These are phyloP conservation scores for Lasioglossum albipes DNA, from an alignment of 1,140 invertebrate species.

Conservation along the genomic window DNA sequence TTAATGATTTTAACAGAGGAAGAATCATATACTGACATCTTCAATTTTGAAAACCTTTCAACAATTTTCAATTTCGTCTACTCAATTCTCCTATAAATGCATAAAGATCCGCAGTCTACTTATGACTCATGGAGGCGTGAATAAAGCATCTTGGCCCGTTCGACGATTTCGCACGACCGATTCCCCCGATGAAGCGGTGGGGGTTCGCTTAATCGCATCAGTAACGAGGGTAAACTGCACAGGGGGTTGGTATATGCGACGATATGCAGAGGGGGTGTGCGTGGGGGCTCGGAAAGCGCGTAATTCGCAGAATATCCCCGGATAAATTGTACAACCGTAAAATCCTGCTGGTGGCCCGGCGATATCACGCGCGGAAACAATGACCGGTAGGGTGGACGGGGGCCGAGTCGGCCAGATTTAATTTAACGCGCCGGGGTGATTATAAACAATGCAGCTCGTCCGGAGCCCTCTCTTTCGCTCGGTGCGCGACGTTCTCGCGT, in stretches of 20 bases:
- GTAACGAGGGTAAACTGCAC: constrained; percentile 28
- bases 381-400: constrained; percentile 7
- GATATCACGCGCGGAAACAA: constrained; percentile 49
- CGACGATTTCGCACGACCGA: not conserved
- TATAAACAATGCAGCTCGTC: constrained; percentile 58
- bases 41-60: too few relatives aligned
- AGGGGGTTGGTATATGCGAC: not conserved
- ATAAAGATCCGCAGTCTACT: too few relatives aligned
- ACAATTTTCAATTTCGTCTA: too few relatives aligned
- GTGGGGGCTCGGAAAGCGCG: constrained; percentile 19
- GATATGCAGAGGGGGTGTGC: not conserved
- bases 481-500: not conserved
- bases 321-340: constrained; percentile 57
- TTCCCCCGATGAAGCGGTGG: not conserved
- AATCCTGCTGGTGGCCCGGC: constrained; percentile 36
- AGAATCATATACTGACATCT: too few relatives aligned
- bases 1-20: too few relatives aligned
- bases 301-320: constrained; percentile 54
- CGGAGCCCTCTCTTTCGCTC: not conserved
- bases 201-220: constrained; percentile 7
- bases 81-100: too few relatives aligned
- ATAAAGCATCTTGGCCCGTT: not conserved
- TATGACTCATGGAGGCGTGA: not conserved
- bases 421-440: constrained; percentile 47
- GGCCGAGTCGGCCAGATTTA: constrained; percentile 32